A percentile compares a stretch with the other conserved stretches of the same genome.
Conservation (phyloP, 1,140 invertebrate genomes). For the Amyelois transitella region DNA sequence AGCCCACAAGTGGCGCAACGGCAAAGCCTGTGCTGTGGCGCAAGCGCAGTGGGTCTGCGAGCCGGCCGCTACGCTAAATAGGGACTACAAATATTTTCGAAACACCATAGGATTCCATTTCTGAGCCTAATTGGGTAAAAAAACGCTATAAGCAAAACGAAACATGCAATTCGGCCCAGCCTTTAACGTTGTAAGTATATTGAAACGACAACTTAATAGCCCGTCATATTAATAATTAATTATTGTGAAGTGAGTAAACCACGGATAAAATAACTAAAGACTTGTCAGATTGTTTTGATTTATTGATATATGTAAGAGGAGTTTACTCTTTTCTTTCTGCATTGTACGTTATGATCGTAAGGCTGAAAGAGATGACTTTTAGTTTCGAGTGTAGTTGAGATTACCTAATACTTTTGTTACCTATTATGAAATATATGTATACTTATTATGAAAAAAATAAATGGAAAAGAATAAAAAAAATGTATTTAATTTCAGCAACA, state of each 20-base stretch:
- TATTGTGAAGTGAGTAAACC: background rate
- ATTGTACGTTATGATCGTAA: no score
- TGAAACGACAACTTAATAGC: constrained; percentile 4
- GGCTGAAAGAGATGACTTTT: no score
- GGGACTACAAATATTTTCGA: constrained; percentile 5
- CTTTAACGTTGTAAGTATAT: background rate
- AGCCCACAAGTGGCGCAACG: constrained; percentile 21
- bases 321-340: no score
- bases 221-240: background rate
- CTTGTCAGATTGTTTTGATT: background rate
- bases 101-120: background rate
- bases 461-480: no score
- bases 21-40: constrained; percentile 13
- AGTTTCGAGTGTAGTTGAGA: no score
- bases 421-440: no score
- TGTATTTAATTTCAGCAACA: no score
- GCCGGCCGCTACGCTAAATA: constrained; percentile 6
- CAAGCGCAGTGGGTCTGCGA: constrained; percentile 13
- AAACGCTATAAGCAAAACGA: background rate
- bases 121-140: background rate
- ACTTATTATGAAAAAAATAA: no score
- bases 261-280: background rate
- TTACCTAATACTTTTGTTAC: no score
- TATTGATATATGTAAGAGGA: no score
- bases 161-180: background rate